Base-by-base conservation (phyloP, 2,888 invertebrate genomes). In the Calameuta idolon region DNA sequence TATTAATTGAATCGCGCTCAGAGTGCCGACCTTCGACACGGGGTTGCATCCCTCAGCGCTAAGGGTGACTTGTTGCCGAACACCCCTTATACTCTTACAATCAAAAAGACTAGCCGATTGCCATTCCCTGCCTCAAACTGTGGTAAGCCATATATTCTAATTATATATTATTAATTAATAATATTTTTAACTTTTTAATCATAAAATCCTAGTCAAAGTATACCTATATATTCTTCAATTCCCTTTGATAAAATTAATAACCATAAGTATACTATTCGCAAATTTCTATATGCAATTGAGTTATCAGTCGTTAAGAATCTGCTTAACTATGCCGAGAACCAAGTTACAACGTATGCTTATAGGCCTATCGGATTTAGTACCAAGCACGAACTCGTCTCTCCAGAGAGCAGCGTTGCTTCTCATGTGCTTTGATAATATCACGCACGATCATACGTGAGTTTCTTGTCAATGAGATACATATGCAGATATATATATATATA, bases 1-100 rank as follows among this genome's bases (percentile, higher is more conserved):
- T 89, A 90, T 90, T 90, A 90, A 90, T 90, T 90, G 89, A 89
- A 89, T 89, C 86, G 86, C 84, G 79, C 81, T 83, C 83, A 82
- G 84, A 86, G 87, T 82, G 84, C 83, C 83, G 82, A 81, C 83
- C 82, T 85, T 83, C 82, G 83, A 83, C 83, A 85, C 85, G 82
- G 79, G 55, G 76, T 34, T 34, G 23, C 15, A 69, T 76, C 79
- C 35, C 76, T 78, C 75, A 81, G 79, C 75, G 80, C 55, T 81
- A 78, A 81, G 82, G 79, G 69, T 83, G 87, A 88, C 87, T 88
- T 87, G 86, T 87, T 85, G 85, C 87, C 40, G 23, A 55, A 55
- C 55, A 55, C 55, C 55, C 55, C 23, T 55, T 55, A 9, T 9
- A 55, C 55, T 55, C 55, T 55, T 55, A 55, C 23, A 23, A 55